Evolutionary conservation across 2,888 invertebrate genomes (phyloP), one percentile per base, ranked within the genome.

Genomic region (Parnassius glacialis): DNA sequence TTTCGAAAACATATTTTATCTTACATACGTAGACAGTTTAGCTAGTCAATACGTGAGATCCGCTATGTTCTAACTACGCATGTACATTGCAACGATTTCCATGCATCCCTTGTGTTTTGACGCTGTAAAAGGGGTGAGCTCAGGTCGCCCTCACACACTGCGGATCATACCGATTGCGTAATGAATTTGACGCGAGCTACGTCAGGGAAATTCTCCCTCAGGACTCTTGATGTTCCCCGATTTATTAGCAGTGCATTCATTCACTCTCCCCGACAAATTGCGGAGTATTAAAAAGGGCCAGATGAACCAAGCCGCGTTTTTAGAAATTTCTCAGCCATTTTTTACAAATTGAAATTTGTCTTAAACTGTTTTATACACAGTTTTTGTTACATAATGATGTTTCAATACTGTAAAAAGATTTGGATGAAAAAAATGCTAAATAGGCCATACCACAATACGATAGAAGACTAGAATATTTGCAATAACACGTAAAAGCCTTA

Each of bases 101-200:
- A 20, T 48, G 73, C 72, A 74, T 73, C 80, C 79, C 76, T 68
- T 65, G 58, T 44, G 62, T 70, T 73, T 74, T 73, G 70, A 50
- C 70, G 65, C 66, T 65, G 65, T 68, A 57, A 60, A 64, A 73
- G 72, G 74, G 72, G 78, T 55, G 74, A 71, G 74, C 74, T 77
- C 83, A 84, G 79, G 78, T 78, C 75, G 74, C 81, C 81, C 80
- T 78, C 67, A 44, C 51, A 54, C 45, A 55, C 52, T 65, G 62
- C 69, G 71, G 71, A 72, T 68, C 70, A 67, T 69, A 69, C 66
- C 72, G 73, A 74, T 73, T 70, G 69, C 79, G 74, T 78, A 79
- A 78, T 79, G 78, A 77, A 77, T 78, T 78, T 71, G 65, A 58
- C 66, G 68, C 64, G 59, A 66, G 66, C 67, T 71, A 67, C 70